Base-by-base conservation (phyloP, 2,888 invertebrate genomes). In the Hemithea aestivaria region DNA sequence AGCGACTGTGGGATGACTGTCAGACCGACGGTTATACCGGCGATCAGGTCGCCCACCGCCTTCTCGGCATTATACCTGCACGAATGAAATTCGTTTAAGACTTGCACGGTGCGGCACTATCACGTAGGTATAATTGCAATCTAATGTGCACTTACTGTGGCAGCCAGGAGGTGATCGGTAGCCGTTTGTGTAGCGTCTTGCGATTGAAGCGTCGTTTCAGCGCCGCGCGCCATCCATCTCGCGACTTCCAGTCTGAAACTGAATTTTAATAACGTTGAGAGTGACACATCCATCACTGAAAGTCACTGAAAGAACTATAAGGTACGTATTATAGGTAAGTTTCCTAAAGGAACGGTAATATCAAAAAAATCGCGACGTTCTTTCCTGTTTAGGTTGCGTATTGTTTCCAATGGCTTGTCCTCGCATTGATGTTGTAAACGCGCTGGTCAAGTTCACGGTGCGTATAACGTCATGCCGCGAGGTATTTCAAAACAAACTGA, bases 1-100 rank as follows among this genome's bases (percentile, higher is more conserved):
- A 95, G 83, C 7, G 94, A 94, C 81, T 97, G 97, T 7, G 97
- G 97, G 58, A 98, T 96, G 37, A 97, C 96, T 0, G 97, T 97
- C 41, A 97, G 89, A 0, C 96, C 97, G 7, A 97, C 97, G 1
- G 97, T 96, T 40, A 97, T 82, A 36, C 97, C 97, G 2, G 97
- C 97, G 46, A 98, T 94, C 26, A 96, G 72, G 84, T 98, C 97
- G 6, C 96, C 95, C 32, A 95, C 77, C 5, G 95, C 92, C 77
- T 93, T 91, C 40, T 90, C 89, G 5, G 83, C 66, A 56, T 88
- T 91, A 83, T 96, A 96, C 51, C 78, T 81, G 65, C 10, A 51
- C 7, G 31, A 8, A 6, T 5, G 3, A 2, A 16, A 5, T 24
- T 7, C 1, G 9, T 24, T 7, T 24, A 24, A 2, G 4, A 28